phyloP scores from a whole-genome alignment of 2,888 invertebrate species.

The Pseudanteris insignis region DNA sequence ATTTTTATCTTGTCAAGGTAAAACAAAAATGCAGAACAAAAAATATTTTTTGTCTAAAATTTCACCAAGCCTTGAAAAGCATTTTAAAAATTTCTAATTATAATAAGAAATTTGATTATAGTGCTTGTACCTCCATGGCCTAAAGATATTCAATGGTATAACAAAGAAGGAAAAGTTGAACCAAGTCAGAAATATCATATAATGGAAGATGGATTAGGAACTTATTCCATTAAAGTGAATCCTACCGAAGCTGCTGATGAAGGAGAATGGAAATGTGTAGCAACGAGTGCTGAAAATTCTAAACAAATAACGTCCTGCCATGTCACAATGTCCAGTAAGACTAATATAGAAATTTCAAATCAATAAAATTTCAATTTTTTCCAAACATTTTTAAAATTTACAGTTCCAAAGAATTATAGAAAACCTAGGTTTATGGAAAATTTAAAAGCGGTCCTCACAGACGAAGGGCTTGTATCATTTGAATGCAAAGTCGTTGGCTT shows the following conservation, averaged over 20 bases:
- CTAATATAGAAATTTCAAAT: conserved; percentile 10
- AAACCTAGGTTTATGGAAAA: conserved; percentile 91
- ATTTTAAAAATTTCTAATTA: too few species aligned
- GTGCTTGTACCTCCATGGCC: conserved; percentile 89
- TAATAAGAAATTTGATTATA: too few species aligned
- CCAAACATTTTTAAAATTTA: conserved; percentile 49
- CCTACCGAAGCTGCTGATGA: conserved; percentile 83
- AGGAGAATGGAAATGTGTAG: conserved; percentile 91
- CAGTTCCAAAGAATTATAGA: conserved; percentile 89
- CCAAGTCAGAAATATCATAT: conserved; percentile 77
- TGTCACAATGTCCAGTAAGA: conserved; percentile 81
- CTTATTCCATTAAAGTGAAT: conserved; percentile 79
- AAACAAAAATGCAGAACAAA: too few species aligned
- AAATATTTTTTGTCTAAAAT: too few species aligned
- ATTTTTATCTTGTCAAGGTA: conserved; percentile 79
- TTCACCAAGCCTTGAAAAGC: too few species aligned
- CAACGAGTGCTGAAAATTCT: conserved; percentile 78
- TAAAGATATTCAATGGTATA: conserved; percentile 84
- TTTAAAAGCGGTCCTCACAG: conserved; percentile 86
- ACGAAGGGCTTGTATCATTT: conserved; percentile 91
- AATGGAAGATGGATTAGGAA: conserved; percentile 84
- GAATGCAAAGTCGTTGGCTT: conserved; percentile 94
- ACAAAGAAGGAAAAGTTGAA: conserved; percentile 82
- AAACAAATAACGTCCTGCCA: conserved; percentile 80
- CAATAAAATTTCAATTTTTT: background rate